Percentiles rank a stretch among this genome's conserved stretches.
Evolutionary conservation across 2,113 vertebrate genomes (phyloP).

Genomic region (Channa maculata): DNA sequence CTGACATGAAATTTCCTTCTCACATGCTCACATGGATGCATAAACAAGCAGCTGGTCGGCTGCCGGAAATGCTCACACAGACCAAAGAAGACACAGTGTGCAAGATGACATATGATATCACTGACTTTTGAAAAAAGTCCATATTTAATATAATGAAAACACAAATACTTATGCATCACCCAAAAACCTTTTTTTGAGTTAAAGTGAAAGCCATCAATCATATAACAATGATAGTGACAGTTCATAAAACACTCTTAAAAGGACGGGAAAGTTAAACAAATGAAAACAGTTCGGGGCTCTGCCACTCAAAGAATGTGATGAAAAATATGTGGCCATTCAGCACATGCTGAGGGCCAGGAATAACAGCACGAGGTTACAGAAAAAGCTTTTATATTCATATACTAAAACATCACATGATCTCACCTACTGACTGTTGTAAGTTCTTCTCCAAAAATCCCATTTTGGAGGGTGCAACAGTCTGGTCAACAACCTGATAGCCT

Average conservation of each 20-base stretch:
- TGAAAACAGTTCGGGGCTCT: constrained; percentile 57
- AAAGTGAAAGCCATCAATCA: constrained; percentile 51
- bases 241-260: constrained; percentile 56
- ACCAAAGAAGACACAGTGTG: not conserved
- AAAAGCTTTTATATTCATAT: constrained; percentile 58
- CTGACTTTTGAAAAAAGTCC: no score
- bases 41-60: constrained; percentile 38
- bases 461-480: constrained; percentile 11
- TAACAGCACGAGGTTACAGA: constrained; percentile 65
- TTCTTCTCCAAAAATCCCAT: constrained; percentile 37
- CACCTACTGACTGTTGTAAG: constrained; percentile 31
- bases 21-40: constrained; percentile 28
- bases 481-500: constrained; percentile 21
- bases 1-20: constrained; percentile 18
- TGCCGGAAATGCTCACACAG: constrained; percentile 35
- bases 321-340: constrained; percentile 59
- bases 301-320: constrained; percentile 60
- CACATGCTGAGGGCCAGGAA: constrained; percentile 69
- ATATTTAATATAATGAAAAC: not conserved
- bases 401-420: constrained; percentile 52
- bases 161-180: not conserved
- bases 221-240: constrained; percentile 24
- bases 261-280: constrained; percentile 65
- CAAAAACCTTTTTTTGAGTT: constrained; percentile 7
- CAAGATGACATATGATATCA: no score